phyloP scores from a whole-genome alignment of 2,113 vertebrate genomes.

The Gallinago jamesoni region DNA sequence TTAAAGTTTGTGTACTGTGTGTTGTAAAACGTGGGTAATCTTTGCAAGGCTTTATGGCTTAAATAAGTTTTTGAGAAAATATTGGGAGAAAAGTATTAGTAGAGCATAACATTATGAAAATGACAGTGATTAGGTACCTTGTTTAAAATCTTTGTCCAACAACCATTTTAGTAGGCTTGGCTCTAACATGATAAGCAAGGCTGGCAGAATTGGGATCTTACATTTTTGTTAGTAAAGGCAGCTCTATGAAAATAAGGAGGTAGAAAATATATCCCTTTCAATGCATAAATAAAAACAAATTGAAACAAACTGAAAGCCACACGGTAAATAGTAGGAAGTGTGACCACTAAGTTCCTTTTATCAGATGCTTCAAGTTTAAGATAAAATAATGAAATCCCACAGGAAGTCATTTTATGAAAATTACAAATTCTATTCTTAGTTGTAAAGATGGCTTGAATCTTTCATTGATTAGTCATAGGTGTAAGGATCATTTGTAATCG shows the following conservation, averaged over 20 bases:
- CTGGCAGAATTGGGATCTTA: neutral
- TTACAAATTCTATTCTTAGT: neutral
- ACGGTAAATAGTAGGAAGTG: neutral
- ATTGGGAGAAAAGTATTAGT: neutral
- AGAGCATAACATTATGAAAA: neutral
- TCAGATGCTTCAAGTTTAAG: neutral
- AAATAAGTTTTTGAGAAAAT: neutral
- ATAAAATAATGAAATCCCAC: neutral
- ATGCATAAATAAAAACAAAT: neutral
- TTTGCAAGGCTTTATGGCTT: neutral
- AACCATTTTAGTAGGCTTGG: neutral
- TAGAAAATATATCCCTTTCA: neutral
- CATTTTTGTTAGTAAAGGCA: neutral
- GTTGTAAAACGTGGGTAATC: neutral
- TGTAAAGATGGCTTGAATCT: neutral
- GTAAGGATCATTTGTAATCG: constrained; percentile 6
- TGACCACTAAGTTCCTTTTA: neutral
- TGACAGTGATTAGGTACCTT: neutral
- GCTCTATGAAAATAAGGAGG: neutral
- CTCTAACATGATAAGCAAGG: neutral
- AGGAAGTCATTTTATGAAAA: constrained; percentile 22
- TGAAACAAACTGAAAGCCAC: neutral
- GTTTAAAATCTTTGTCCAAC: constrained; percentile 6
- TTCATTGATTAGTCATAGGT: constrained; percentile 1
- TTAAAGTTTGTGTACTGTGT: neutral